A percentile compares a stretch with the other conserved stretches of the same genome.
These are phyloP conservation scores for Characodon lateralis DNA, from an alignment of 2,797 vertebrate genomes.

Conservation along the genomic window DNA sequence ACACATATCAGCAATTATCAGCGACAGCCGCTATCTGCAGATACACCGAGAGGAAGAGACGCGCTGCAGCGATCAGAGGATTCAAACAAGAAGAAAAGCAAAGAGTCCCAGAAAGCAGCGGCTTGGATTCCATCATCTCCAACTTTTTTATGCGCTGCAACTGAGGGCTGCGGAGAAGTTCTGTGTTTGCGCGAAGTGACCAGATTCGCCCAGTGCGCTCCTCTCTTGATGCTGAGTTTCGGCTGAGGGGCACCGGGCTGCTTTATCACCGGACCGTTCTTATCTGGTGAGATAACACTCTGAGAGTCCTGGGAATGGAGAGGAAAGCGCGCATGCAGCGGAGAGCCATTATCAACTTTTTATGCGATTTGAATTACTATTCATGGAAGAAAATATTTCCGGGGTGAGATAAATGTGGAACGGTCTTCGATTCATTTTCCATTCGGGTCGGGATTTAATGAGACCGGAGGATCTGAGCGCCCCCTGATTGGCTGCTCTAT, in stretches of 20 bases:
- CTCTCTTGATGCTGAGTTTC: slow-evolving; percentile 35
- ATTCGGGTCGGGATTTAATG: slow-evolving; percentile 53
- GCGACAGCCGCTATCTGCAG: slow-evolving; percentile 58
- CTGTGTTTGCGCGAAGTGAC: slow-evolving; percentile 47
- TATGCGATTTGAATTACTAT: slow-evolving; percentile 61
- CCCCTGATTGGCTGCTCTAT: slow-evolving; percentile 53
- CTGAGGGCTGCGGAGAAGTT: slow-evolving; percentile 18
- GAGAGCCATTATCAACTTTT: slow-evolving; percentile 57
- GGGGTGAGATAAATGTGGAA: slow-evolving; percentile 43
- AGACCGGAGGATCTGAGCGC: slow-evolving; percentile 48
- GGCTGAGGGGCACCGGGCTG: slow-evolving; percentile 46
- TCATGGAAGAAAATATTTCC: slow-evolving; percentile 66
- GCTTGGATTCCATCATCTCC: not conserved
- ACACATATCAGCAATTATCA: slow-evolving; percentile 76
- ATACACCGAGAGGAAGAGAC: slow-evolving; percentile 42
- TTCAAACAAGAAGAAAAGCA: not conserved
- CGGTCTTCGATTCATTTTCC: slow-evolving; percentile 54
- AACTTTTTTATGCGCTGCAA: slow-evolving; percentile 34
- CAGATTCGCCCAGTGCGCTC: slow-evolving; percentile 38
- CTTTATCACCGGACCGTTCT: slow-evolving; percentile 77
- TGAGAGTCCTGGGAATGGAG: slow-evolving; percentile 57
- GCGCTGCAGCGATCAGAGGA: not conserved
- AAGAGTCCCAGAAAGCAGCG: not conserved
- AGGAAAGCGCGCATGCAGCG: slow-evolving; percentile 54
- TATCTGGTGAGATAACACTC: slow-evolving; percentile 84